Evolutionary conservation across 2,888 invertebrate species (phyloP), one percentile per base, ranked within the genome.

Genomic region (Subacronicta megacephala): DNA sequence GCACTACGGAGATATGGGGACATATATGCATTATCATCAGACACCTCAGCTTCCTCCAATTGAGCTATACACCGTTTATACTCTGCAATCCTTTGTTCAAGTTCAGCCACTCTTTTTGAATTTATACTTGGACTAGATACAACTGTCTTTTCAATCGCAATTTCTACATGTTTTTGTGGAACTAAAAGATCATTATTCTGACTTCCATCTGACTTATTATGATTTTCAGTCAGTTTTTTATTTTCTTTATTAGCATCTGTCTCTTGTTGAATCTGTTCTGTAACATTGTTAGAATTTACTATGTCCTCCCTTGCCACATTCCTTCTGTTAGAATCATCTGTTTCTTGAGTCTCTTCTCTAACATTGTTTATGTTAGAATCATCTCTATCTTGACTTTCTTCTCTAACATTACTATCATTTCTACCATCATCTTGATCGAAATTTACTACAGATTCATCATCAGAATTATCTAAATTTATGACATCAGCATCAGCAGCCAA

Each of bases 1-100:
- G 57, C 33, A 50, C 68, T 49, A 7, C 18, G 1, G 10, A 37
- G 7, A 10, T 66, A 73, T 7, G 61, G 41, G 7, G 72, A 73
- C 0, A 0, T 0, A 3, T 0, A 0, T 2, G 2, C 0, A 37
- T 0, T 53, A 62, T 88, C 80, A 26, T 54, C 23, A 12, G 36
- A 43, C 2, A 90, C 90, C 65, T 87, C 88, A 23, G 51, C 7
- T 18, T 81, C 62, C 31, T 89, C 89, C n/a, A 84, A 59, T n/a
- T 57, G 0, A n/a, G 60, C 59, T 42, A 90, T 79, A 6, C 17
- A 18, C 6, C 33, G 6, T 63, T 85, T 84, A 44, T 43, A 84
- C 0, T 0, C 1, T 4, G 47, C 62, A 54, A 90, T 89, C 51
- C 72, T 36, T 0, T 33, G 20, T 77, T 88, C 86, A 52, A 87